A percentile compares a stretch with the other conserved stretches of the same genome.
Conservation (phyloP, 2,797 vertebrate genomes). For the Siniperca obscura region DNA sequence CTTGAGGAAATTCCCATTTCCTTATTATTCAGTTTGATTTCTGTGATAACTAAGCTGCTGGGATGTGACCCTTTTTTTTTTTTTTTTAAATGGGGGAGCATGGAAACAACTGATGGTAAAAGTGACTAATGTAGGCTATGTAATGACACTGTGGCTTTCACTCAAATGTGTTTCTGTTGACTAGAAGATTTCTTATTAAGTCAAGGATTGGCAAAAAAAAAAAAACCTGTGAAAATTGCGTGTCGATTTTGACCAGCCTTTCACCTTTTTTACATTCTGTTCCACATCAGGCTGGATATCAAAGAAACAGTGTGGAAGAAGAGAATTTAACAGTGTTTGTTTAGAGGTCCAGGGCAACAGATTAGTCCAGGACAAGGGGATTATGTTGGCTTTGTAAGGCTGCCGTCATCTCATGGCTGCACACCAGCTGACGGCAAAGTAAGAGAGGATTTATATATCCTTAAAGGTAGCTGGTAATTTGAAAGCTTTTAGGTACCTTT, state of each 20-base stretch:
- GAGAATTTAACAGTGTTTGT: slow-evolving; percentile 69
- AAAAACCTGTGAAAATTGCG: background rate
- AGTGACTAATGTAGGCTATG: slow-evolving; percentile 1
- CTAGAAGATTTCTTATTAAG: too few relatives aligned
- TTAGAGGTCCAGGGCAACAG: slow-evolving; percentile 69
- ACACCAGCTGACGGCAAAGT: slow-evolving; percentile 69
- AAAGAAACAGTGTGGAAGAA: slow-evolving; percentile 46
- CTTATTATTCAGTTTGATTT: slow-evolving; percentile 34
- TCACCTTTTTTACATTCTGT: slow-evolving; percentile 30
- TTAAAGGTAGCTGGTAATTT: slow-evolving; percentile 56
- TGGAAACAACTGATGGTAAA: slow-evolving; percentile 5
- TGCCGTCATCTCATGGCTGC: slow-evolving; percentile 68
- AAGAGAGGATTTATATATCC: slow-evolving; percentile 68
- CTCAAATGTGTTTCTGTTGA: slow-evolving; percentile 6
- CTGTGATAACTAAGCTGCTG: slow-evolving; percentile 33
- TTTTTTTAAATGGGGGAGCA: background rate
- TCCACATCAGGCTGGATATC: slow-evolving; percentile 24
- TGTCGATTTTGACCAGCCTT: background rate
- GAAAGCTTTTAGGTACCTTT: slow-evolving; percentile 40
- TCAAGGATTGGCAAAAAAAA: background rate
- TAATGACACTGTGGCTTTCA: slow-evolving; percentile 3
- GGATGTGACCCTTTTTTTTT: slow-evolving; percentile 19
- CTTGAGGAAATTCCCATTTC: slow-evolving; percentile 41
- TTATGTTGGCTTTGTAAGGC: slow-evolving; percentile 75
- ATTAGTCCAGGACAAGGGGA: slow-evolving; percentile 77